Percentiles rank a stretch among this genome's conserved stretches.
Conservation (phyloP, 2,888 invertebrate species). For the Rutpela maculata region DNA sequence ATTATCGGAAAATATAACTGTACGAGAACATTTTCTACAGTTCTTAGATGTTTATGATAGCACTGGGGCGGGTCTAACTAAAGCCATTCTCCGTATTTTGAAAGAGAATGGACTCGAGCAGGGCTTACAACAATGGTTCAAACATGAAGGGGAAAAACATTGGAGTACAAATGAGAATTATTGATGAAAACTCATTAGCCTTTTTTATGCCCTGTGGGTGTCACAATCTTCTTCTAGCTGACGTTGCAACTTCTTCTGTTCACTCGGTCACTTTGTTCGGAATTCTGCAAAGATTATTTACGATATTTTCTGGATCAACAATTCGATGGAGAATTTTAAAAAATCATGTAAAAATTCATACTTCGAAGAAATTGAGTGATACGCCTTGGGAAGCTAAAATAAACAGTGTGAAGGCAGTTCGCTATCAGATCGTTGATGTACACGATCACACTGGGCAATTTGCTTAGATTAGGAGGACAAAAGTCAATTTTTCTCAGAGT, state of each 20-base stretch:
- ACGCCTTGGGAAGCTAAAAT: too few species aligned
- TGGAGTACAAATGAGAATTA: constrained; percentile 66
- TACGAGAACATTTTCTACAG: constrained; percentile 29
- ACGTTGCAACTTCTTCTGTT: constrained; percentile 56
- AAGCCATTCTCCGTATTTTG: constrained; percentile 56
- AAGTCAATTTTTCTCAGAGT: too few species aligned
- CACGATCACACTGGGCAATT: too few species aligned
- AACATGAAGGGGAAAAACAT: constrained; percentile 64
- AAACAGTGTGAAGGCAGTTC: constrained; percentile 17
- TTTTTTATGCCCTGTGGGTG: constrained; percentile 51
- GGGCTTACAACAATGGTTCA: constrained; percentile 23
- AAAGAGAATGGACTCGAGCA: constrained; percentile 62
- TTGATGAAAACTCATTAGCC: constrained; percentile 28
- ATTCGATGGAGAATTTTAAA: constrained; percentile 61
- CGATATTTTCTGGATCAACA: constrained; percentile 54
- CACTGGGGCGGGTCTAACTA: constrained; percentile 18
- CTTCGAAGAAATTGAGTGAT: too few species aligned
- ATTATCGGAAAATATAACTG: constrained; percentile 1
- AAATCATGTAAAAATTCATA: constrained; percentile 51
- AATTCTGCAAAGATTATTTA: constrained; percentile 60
- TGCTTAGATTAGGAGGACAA: too few species aligned
- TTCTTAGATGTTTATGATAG: constrained; percentile 20
- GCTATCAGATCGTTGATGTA: constrained; percentile 63
- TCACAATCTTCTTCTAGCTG: constrained; percentile 48
- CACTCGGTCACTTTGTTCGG: constrained; percentile 65